Evolutionary conservation across 2,888 invertebrate species (phyloP).

Genomic region (Caenorhabditis becei): DNA sequence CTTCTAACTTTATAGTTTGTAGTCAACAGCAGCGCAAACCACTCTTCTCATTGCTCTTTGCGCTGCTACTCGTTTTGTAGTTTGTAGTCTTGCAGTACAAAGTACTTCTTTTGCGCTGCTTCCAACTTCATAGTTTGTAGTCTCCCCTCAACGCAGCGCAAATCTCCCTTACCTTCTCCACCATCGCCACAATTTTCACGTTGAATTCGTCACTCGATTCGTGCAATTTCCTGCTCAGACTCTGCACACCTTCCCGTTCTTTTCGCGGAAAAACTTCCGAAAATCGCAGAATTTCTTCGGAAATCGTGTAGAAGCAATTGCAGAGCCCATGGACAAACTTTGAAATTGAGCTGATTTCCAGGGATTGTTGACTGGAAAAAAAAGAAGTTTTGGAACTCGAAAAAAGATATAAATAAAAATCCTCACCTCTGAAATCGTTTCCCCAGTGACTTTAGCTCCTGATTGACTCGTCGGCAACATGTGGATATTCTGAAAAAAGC

Average conservation of each 20-base stretch:
- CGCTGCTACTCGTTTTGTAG: too few species aligned
- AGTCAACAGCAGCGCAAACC: too few species aligned
- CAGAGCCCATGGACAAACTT: slow-evolving; percentile 20
- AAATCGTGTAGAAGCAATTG: slow-evolving; percentile 30
- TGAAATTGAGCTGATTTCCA: slow-evolving; percentile 7
- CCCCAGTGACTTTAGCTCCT: slow-evolving; percentile 24
- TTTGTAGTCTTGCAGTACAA: too few species aligned
- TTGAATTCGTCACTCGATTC: slow-evolving; percentile 41
- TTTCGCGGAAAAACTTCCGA: slow-evolving; percentile 2
- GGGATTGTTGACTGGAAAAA: slow-evolving; percentile 26
- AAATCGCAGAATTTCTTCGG: slow-evolving; percentile 25
- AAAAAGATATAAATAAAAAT: slow-evolving; percentile 2
- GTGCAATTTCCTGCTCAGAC: neutral
- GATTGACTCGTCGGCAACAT: slow-evolving; percentile 23
- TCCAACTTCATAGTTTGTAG: too few species aligned
- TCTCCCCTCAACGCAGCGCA: too few species aligned
- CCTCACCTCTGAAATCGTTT: slow-evolving; percentile 31
- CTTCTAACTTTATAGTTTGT: too few species aligned
- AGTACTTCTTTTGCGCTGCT: too few species aligned
- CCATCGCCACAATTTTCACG: slow-evolving; percentile 21
- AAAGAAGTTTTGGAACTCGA: neutral
- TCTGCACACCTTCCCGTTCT: slow-evolving; percentile 8
- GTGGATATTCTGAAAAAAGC: slow-evolving; percentile 18
- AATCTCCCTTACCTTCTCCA: slow-evolving; percentile 10
- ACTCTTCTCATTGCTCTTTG: too few species aligned